Evolutionary conservation across 2,797 vertebrate species (phyloP).

Genomic region (Xenopus petersii): DNA sequence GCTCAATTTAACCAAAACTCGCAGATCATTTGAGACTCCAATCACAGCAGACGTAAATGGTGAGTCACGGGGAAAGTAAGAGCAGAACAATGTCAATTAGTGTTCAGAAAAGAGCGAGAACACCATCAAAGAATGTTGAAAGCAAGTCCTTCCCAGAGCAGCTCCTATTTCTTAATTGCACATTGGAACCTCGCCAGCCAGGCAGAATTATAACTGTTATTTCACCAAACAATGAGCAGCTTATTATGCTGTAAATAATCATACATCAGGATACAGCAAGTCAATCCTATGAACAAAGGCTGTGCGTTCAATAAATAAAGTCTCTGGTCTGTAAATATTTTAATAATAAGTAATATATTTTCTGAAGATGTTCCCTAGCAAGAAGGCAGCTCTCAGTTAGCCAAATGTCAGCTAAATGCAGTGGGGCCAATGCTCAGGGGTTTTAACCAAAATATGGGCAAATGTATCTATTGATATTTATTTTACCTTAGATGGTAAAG

Average conservation of each 20-base stretch:
- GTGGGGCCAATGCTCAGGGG: no score
- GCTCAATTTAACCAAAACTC: conserved; percentile 27
- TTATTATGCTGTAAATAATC: conserved; percentile 55
- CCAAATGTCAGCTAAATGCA: no score
- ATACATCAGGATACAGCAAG: conserved; percentile 32
- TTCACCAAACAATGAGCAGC: conserved; percentile 52
- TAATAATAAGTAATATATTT: conserved; percentile 9
- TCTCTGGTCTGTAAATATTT: conserved; percentile 43
- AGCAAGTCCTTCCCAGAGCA: conserved; percentile 66
- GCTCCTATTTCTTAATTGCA: conserved; percentile 69
- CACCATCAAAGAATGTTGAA: conserved; percentile 69
- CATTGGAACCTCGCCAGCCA: conserved; percentile 53
- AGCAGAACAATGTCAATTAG: conserved; percentile 42
- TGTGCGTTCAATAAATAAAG: conserved; percentile 47
- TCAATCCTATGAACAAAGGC: conserved; percentile 48
- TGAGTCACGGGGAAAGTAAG: conserved; percentile 37
- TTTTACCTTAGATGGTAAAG: no score
- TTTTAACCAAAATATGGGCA: no score
- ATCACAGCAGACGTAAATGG: conserved; percentile 32
- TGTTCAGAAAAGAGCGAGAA: conserved; percentile 46
- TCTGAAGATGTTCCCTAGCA: conserved; percentile 8
- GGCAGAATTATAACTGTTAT: conserved; percentile 53
- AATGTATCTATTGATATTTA: no score
- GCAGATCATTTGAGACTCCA: conserved; percentile 36
- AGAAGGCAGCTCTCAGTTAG: no score